phyloP scores from a whole-genome alignment of 2,888 invertebrate species.

The Argyresthia goedartella region DNA sequence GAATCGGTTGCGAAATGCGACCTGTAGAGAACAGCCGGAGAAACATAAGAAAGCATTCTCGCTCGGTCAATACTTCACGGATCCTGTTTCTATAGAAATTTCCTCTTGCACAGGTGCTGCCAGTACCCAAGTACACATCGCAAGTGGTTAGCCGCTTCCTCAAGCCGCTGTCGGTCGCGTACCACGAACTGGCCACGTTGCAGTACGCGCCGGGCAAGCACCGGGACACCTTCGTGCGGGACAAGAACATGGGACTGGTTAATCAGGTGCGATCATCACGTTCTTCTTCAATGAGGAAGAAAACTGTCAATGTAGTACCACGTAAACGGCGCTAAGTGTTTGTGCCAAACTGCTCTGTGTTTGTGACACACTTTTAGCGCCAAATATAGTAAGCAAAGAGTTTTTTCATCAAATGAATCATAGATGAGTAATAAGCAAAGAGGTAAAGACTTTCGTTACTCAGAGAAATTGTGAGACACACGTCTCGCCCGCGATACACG shows the following conservation, averaged over 20 bases:
- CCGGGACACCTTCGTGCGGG: conserved; percentile 83
- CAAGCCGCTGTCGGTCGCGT: conserved; percentile 87
- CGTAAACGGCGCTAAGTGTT: too few relatives aligned
- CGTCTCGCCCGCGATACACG: too few relatives aligned
- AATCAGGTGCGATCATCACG: conserved; percentile 69
- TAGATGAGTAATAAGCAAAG: too few relatives aligned
- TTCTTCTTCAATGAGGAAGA: background rate
- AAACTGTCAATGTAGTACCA: background rate
- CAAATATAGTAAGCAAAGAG: too few relatives aligned
- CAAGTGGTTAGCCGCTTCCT: conserved; percentile 89
- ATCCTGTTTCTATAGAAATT: too few relatives aligned
- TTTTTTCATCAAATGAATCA: too few relatives aligned
- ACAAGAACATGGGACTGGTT: conserved; percentile 83
- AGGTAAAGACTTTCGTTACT: too few relatives aligned
- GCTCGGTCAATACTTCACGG: too few relatives aligned
- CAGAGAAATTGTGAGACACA: too few relatives aligned
- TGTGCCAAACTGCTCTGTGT: background rate
- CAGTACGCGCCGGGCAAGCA: conserved; percentile 86
- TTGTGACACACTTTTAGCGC: background rate
- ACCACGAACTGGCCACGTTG: conserved; percentile 89
- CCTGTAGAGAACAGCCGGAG: too few relatives aligned
- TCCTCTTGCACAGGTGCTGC: conserved; percentile 51
- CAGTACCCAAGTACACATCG: conserved; percentile 91
- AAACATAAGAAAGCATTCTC: too few relatives aligned
- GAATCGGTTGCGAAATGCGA: too few relatives aligned